Evolutionary conservation across 1,140 invertebrate species (phyloP).

Genomic region (Lithobius niger): DNA sequence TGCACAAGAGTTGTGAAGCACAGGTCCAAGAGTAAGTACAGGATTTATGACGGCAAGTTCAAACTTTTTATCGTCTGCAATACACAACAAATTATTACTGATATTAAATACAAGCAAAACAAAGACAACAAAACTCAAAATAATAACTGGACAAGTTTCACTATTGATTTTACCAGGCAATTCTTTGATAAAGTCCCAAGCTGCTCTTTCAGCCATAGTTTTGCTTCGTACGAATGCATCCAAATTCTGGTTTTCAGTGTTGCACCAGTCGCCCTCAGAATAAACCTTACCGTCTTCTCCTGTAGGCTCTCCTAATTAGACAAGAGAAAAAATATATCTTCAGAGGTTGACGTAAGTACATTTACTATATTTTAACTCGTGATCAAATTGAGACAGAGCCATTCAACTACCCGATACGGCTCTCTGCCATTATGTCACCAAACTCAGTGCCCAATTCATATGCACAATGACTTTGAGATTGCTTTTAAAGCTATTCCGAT

Average conservation of each 20-base stretch:
- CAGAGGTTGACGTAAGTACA: too few species aligned
- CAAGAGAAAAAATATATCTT: too few species aligned
- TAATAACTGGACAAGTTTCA: background rate
- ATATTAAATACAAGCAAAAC: too few species aligned
- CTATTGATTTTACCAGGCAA: constrained; percentile 26
- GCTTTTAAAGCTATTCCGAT: too few species aligned
- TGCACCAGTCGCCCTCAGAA: constrained; percentile 41
- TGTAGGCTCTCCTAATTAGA: constrained; percentile 5
- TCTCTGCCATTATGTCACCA: too few species aligned
- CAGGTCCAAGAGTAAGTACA: constrained; percentile 38
- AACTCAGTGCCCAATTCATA: too few species aligned
- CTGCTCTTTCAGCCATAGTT: constrained; percentile 40
- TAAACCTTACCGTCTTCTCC: constrained; percentile 31
- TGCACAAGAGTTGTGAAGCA: constrained; percentile 31
- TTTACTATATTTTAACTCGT: too few species aligned
- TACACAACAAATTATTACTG: constrained; percentile 4
- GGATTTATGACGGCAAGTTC: constrained; percentile 42
- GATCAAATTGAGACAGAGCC: too few species aligned
- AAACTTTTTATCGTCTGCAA: constrained; percentile 34
- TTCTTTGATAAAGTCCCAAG: constrained; percentile 42
- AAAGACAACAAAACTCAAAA: background rate
- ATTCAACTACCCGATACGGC: too few species aligned
- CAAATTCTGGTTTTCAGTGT: constrained; percentile 26
- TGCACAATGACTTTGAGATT: too few species aligned
- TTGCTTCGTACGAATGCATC: constrained; percentile 39